Evolutionary conservation across 2,888 invertebrate genomes (phyloP).

Genomic region (Steromphala cineraria): DNA sequence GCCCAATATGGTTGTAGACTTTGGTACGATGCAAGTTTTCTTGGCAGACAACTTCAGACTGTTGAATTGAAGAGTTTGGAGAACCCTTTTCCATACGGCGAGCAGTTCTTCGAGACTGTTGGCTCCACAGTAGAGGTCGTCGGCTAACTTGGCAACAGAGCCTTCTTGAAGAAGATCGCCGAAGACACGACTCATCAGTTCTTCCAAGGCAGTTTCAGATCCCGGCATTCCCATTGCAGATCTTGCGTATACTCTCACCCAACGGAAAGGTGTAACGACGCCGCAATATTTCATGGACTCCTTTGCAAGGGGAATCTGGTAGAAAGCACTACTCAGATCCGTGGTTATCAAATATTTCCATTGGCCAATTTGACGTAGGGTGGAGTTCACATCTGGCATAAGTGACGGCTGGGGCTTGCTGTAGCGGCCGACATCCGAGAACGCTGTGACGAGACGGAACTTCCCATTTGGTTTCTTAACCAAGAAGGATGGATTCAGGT

Average conservation of each 20-base stretch:
- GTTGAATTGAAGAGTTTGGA: conserved; percentile 30
- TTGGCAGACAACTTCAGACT: conserved; percentile 25
- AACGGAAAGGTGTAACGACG: too few relatives aligned
- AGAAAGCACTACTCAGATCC: conserved; percentile 45
- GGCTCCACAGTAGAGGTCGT: conserved; percentile 45
- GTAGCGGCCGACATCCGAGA: conserved; percentile 45
- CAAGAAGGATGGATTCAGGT: not conserved
- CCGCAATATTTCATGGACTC: too few relatives aligned
- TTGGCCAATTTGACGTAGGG: conserved; percentile 34
- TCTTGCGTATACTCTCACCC: conserved; percentile 41
- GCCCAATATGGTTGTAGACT: conserved; percentile 27
- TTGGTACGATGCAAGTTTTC: conserved; percentile 32
- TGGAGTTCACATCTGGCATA: conserved; percentile 39
- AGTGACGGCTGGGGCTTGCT: conserved; percentile 46
- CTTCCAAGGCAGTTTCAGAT: conserved; percentile 46
- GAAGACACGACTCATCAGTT: conserved; percentile 31
- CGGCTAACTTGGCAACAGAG: conserved; percentile 40
- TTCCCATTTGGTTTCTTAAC: not conserved
- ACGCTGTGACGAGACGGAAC: conserved; percentile 28
- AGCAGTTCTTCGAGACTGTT: too few relatives aligned
- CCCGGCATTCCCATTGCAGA: conserved; percentile 53
- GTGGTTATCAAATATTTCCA: conserved; percentile 48
- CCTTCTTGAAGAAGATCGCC: conserved; percentile 38
- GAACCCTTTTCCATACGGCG: conserved; percentile 31
- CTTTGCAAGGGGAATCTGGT: conserved; percentile 46